Evolutionary conservation across 2,888 invertebrate genomes (phyloP), one percentile per base, ranked within the genome.

Genomic region (Brenthis daphne): DNA sequence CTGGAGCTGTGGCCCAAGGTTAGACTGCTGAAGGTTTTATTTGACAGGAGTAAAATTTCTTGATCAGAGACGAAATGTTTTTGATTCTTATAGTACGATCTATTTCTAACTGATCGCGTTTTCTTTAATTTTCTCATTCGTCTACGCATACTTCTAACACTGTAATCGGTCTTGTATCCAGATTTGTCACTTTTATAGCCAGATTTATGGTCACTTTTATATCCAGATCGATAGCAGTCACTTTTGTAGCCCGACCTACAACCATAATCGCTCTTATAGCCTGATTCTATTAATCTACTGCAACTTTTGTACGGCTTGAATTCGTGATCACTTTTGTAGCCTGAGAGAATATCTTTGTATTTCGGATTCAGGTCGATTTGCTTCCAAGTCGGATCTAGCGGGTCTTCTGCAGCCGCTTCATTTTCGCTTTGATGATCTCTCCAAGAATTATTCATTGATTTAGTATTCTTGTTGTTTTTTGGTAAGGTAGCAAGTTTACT

Each of bases 331-430:
- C 94, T 94, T 86, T 94, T 94, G 75, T 94, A 94, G 6, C 94
- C 94, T 4, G 94, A 94, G 11, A 93, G 81, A 58, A 94, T 93
- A 75, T 94, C 94, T 60, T 94, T 93, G 79, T 94, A 94, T 84
- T 94, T 94, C 14, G 94, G 94, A 82, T 94, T 94, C 3, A 94
- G 88, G 81, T 95, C 95, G 54, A 95, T 94, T 85, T 95, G 93
- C 69, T 94, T 93, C 94, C 94, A 94, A 3, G 94, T 93, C 0
- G 94, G 94, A 81, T 95, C 94, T n/a, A 94, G 78, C 0, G 90
- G 85, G 77, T 94, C 94, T 48, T 94, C 94, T 57, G 89, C 94
- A 13, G 81, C 89, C n/a, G 88, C 91, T 77, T 93, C 93, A 74
- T 90, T 91, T 82, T 93, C 93, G 74, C 93, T 93, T 73, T 91